Percentiles rank a stretch among this genome's conserved stretches.
phyloP scores from a whole-genome alignment of 2,797 vertebrate genomes.

The Crocodylus rhombifer region DNA sequence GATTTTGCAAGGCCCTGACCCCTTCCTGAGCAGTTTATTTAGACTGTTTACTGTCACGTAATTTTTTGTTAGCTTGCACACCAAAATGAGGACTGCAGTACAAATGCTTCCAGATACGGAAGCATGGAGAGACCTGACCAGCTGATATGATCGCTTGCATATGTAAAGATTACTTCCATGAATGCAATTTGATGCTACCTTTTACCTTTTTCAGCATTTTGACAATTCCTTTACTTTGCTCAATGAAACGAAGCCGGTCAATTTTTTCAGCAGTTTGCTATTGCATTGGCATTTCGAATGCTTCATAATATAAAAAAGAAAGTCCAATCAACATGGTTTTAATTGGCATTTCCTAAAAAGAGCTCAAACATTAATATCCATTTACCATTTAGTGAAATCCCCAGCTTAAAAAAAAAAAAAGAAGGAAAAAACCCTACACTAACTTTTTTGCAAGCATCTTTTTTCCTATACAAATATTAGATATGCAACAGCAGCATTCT shows the following conservation, averaged over 20 bases:
- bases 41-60: not conserved
- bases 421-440: not conserved
- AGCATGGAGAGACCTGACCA: not conserved
- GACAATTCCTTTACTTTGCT: not conserved
- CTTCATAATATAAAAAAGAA: not conserved
- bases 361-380: not conserved
- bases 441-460: not conserved
- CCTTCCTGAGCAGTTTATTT: not conserved
- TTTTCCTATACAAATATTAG: not conserved
- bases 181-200: not conserved
- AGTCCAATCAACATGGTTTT: not conserved
- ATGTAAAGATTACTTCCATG: not conserved
- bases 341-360: not conserved
- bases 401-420: not conserved
- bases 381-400: accelerated
- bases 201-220: not conserved
- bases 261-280: not conserved
- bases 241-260: not conserved
- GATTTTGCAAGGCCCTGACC: accelerated
- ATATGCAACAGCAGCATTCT: not conserved
- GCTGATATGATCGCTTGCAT: not conserved
- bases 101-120: not conserved
- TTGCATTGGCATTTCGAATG: not conserved
- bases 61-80: not conserved
- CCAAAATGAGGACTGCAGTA: not conserved